These are phyloP conservation scores for Lithobius niger DNA, from an alignment of 1,140 invertebrate species.

Conservation along the genomic window DNA sequence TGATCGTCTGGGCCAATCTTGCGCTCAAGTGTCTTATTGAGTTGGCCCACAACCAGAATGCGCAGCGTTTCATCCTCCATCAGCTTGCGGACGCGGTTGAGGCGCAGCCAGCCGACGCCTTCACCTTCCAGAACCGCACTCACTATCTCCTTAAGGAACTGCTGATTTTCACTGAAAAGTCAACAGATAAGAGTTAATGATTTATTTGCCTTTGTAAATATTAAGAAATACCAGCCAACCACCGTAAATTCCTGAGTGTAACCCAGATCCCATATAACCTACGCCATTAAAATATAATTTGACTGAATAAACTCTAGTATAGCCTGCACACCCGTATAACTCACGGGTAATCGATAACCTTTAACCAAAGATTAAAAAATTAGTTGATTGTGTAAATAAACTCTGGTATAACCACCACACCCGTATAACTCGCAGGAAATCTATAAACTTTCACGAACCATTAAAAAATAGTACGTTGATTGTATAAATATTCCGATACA, in stretches of 20 bases:
- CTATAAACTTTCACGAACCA: too few species aligned
- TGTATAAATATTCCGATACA: too few species aligned
- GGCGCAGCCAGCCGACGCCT: conserved; percentile 91
- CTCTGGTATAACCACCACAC: too few species aligned
- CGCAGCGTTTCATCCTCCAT: conserved; percentile 99
- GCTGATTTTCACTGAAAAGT: conserved; percentile 41
- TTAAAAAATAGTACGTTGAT: too few species aligned
- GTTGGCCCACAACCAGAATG: conserved; percentile 84
- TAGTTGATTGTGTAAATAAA: too few species aligned
- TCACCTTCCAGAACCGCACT: conserved; percentile 86
- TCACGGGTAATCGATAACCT: too few species aligned
- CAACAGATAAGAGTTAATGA: background rate
- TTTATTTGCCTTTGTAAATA: background rate
- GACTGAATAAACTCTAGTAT: background rate
- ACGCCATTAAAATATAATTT: background rate
- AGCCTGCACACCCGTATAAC: background rate
- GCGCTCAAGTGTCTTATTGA: conserved; percentile 85
- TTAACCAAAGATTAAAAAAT: too few species aligned
- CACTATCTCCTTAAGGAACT: conserved; percentile 56
- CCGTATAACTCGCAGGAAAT: too few species aligned
- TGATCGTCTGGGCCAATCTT: conserved; percentile 92
- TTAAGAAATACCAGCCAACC: background rate
- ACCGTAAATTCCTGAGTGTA: too few species aligned
- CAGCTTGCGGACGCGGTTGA: conserved; percentile 83
- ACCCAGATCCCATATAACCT: too few species aligned